Conservation (phyloP, 92 coral and sea anemone species). For the Heliopora coerulea region DNA sequence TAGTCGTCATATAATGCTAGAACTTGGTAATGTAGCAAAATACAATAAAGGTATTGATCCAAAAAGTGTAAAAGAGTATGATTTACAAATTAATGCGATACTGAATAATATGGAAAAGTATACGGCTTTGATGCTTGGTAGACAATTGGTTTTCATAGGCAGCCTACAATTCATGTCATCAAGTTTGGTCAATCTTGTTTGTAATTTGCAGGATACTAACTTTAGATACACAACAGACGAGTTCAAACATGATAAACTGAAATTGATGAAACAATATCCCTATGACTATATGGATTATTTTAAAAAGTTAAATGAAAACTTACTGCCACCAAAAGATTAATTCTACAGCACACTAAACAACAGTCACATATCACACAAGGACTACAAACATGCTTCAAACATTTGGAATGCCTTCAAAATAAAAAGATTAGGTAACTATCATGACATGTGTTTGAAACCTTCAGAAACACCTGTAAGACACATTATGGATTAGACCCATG, state of each 20-base stretch:
- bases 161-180: constrained; percentile 44
- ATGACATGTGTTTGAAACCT: constrained; percentile 39
- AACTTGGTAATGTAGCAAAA: too few species aligned
- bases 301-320: neutral
- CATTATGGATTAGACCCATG: constrained; percentile 49
- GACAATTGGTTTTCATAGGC: constrained; percentile 18
- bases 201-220: neutral
- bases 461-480: constrained; percentile 40
- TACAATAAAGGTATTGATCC: too few species aligned
- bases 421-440: constrained; percentile 43
- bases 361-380: neutral
- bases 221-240: neutral
- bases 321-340: neutral
- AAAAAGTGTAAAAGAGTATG: too few species aligned
- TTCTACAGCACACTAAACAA: constrained; percentile 13
- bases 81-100: neutral
- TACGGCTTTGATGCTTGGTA: constrained; percentile 24
- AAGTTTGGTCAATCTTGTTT: constrained; percentile 17
- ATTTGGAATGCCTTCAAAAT: constrained; percentile 22
- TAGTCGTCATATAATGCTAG: too few species aligned
- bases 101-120: constrained; percentile 34
- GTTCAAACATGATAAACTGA: neutral
- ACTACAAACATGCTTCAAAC: neutral
- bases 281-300: constrained; percentile 13
- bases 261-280: constrained; percentile 22